Evolutionary conservation across 92 coral and sea anemone genomes (phyloP), one percentile per base, ranked within the genome.

Genomic region (Nematostella vectensis): DNA sequence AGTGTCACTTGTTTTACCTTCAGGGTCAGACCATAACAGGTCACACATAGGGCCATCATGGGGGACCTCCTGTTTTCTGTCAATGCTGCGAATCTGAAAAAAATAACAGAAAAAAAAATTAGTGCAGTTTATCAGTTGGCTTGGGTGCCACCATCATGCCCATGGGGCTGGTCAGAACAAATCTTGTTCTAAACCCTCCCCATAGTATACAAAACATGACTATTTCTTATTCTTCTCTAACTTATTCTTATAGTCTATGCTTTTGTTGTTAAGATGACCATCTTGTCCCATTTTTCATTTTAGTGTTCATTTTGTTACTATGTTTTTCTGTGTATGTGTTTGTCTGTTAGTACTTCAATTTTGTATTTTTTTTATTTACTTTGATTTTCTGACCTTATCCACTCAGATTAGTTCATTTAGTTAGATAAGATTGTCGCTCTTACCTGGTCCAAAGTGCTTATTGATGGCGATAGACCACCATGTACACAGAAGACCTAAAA

Each of bases 1-100:
- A n/a, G n/a, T n/a, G n/a, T n/a, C n/a, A n/a, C n/a, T n/a, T n/a
- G n/a, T 43, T 27, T 19, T 49, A 89, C 98, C 98, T 72, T 91
- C 98, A 33, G 98, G 98, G 47, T 91, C 98, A 27, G 99, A 86
- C 96, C 99, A 93, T 20, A 93, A 70, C 19, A 93, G 69, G 55
- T 93, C 99, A 55, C 99, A 93, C 99, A 93, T 93, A 16, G 99
- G 99, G 10, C 99, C 99, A 75, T 93, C 99, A 61, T 93, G 99
- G 11, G 99, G 99, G 16, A 93, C 99, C 72, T 93, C 99, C 54
- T 93, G 99, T 55, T 93, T 93, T 29, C 99, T 79, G 57, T 93
- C 99, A 71, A 93, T 93, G 19, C 89, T 82, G 12, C 99, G 88
- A 55, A 93, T 93, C 99, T 93, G 44, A 25, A 50, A 39, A 19